phyloP scores from a whole-genome alignment of 1,140 invertebrate genomes.

The Eurytemora carolleeae region DNA sequence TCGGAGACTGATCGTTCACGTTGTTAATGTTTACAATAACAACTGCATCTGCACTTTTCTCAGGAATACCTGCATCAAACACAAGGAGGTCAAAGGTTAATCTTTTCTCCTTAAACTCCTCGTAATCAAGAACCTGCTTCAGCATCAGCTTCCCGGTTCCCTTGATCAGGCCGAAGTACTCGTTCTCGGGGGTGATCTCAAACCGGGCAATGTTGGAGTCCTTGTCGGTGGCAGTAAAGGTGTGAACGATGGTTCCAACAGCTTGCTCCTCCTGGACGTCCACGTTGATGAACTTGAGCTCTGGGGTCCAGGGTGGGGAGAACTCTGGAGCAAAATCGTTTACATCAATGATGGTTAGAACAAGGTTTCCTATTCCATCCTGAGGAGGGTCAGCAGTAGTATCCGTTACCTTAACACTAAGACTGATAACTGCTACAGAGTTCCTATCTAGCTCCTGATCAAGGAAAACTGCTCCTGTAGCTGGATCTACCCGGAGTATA shows the following conservation, averaged over 20 bases:
- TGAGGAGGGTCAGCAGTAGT: slow-evolving; percentile 51
- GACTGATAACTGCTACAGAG: slow-evolving; percentile 44
- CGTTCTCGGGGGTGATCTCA: slow-evolving; percentile 38
- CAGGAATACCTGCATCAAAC: slow-evolving; percentile 60
- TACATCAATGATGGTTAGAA: slow-evolving; percentile 65
- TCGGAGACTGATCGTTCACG: slow-evolving; percentile 65
- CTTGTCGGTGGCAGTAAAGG: slow-evolving; percentile 53
- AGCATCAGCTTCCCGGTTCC: slow-evolving; percentile 59
- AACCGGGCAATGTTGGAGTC: slow-evolving; percentile 63
- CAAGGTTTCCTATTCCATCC: slow-evolving; percentile 50
- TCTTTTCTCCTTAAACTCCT: slow-evolving; percentile 37
- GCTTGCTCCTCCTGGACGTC: slow-evolving; percentile 62
- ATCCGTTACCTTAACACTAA: slow-evolving; percentile 59
- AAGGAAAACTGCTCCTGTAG: slow-evolving; percentile 49
- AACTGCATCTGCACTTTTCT: slow-evolving; percentile 45
- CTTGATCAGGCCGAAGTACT: slow-evolving; percentile 54
- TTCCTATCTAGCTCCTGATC: slow-evolving; percentile 41
- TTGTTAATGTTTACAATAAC: slow-evolving; percentile 57
- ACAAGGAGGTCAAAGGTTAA: slow-evolving; percentile 57
- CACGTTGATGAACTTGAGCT: slow-evolving; percentile 41
- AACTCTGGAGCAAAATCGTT: slow-evolving; percentile 45
- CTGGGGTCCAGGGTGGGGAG: slow-evolving; percentile 43
- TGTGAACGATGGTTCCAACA: slow-evolving; percentile 50
- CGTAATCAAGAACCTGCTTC: slow-evolving; percentile 57
- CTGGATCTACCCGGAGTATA: slow-evolving; percentile 47